Base-by-base conservation (phyloP, 2,797 vertebrate species). In the Erethizon dorsatum region DNA sequence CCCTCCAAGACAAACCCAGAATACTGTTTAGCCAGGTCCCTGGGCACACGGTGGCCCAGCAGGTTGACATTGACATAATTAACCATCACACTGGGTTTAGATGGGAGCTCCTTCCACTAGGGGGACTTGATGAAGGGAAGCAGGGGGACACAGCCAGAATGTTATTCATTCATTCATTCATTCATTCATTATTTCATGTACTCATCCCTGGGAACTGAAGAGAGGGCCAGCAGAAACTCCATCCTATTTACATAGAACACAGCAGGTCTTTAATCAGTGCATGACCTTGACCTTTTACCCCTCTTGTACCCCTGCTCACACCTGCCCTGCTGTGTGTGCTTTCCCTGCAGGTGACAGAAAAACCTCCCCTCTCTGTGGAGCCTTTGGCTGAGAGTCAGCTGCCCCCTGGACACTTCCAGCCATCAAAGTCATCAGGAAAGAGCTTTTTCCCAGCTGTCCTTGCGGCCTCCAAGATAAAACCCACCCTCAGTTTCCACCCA, bases 401-500 rank as follows among this genome's bases (percentile, higher is more conserved):
- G 0, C 0, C 0, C 82, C 31, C 0, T 50, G 83, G 26, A 3
- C 93, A 88, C 18, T 96, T 61, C 45, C 96, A 88, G 87, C 95
- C 28, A 0, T n/a, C 97, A 0, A 96, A 97, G 86, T 88, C 93
- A 0, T 65, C 89, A 1, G 79, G 28, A 0, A 97, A 91, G 45
- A 97, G 96, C 57, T 59, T 83, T 13, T 22, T 97, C 47, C 37
- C 87, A 10, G 91, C 96, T 0, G 41, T 98, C 10, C 94, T 97
- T 15, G 2, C 47, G 4, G 84, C 97, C 82, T 84, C 97, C 69
- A 98, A 97, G 94, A 69, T 85, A 73, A 98, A 98, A 41, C 96
- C 94, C 90, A 93, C 97, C 15, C 37, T 77, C 67, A 1, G 83
- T 61, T 90, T 97, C 80, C 94, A 47, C 11, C 14, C 98, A 98